Evolutionary conservation across 2,113 vertebrate species (phyloP), one percentile per base, ranked within the genome.

Genomic region (Sphyrna mokarran): DNA sequence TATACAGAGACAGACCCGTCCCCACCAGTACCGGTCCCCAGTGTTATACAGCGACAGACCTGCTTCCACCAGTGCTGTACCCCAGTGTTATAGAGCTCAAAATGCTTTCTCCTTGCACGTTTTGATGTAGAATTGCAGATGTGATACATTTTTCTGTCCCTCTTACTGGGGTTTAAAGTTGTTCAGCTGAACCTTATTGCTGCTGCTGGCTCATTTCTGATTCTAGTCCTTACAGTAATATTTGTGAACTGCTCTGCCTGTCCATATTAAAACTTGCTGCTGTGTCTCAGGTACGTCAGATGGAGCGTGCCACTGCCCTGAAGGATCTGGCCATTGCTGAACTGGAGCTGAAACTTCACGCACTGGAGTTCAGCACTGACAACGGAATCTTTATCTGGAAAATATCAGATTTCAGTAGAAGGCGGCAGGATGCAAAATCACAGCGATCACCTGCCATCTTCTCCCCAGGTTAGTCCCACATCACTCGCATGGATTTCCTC

Each of bases 311-410:
- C 22, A 96, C 99, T 0, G 97, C 97, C 0, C 97, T 98, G 96
- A 98, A 98, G 96, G 98, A 99, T 95, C 86, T 99, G 97, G 98
- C 98, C 48, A 96, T 99, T 97, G 98, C 98, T 0, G 98, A 99
- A 96, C 98, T 98, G 37, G 98, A 99, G 26, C 98, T 98, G 93
- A 97, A 98, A 95, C 95, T 99, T 58, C 97, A 97, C 0, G 98
- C 97, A 48, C 96, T 98, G 95, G 98, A 99, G 95, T 97, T 97
- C 0, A 98, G 98, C 96, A 99, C 98, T 95, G 98, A 97, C 0
- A 98, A 99, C 0, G 99, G 99, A 0, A 96, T 99, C 95, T 99
- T 99, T 90, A 96, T 99, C 96, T 99, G 99, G 99, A 99, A 98
- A 97, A 98, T 99, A 95, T 96, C 97, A 0, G 98, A 99, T 23